phyloP scores from a whole-genome alignment of 2,113 vertebrate species.

The Takifugu flavidus region DNA sequence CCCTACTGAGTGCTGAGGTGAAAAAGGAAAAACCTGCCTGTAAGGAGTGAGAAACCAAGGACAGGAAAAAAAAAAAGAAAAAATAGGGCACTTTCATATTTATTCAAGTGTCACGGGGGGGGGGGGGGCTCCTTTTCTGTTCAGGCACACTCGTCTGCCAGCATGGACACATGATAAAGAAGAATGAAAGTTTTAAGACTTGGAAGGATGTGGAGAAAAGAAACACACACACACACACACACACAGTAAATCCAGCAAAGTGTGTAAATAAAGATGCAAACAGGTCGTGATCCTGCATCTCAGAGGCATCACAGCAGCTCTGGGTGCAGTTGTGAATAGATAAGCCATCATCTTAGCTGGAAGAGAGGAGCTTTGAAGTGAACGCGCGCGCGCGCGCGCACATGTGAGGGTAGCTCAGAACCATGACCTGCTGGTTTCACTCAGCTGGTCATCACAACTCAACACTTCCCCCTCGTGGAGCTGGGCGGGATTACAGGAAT shows the following conservation, averaged over 20 bases:
- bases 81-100: conserved; percentile 71
- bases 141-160: too few relatives aligned
- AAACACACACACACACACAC: too few relatives aligned
- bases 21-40: conserved; percentile 12
- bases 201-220: too few relatives aligned
- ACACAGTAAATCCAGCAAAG: too few relatives aligned
- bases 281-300: too few relatives aligned
- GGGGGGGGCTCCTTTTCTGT: conserved; percentile 5
- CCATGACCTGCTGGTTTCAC: conserved; percentile 41
- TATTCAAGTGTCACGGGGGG: conserved; percentile 63
- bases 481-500: conserved; percentile 42
- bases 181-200: too few relatives aligned
- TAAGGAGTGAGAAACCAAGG: background rate
- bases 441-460: conserved; percentile 31
- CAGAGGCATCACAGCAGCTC: too few relatives aligned
- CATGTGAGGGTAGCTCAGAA: conserved; percentile 32
- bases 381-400: background rate
- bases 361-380: background rate
- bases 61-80: background rate
- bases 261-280: too few relatives aligned
- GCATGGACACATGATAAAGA: too few relatives aligned
- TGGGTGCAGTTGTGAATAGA: too few relatives aligned
- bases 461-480: conserved; percentile 71
- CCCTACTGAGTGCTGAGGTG: conserved; percentile 44
- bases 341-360: too few relatives aligned